phyloP scores from a whole-genome alignment of 2,113 vertebrate genomes.

The Pycnonotus jocosus region DNA sequence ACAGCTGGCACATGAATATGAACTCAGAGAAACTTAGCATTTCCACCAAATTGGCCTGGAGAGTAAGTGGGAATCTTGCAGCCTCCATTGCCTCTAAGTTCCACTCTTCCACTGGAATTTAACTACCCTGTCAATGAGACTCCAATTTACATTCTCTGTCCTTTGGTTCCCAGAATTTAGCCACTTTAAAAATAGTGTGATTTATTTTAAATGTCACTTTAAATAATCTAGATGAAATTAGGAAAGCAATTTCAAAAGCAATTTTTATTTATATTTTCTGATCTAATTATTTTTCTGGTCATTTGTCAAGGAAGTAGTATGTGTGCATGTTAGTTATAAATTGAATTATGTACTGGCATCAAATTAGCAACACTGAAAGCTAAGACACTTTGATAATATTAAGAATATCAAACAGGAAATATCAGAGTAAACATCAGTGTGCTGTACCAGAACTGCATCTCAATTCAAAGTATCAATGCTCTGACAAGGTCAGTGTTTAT shows the following conservation, averaged over 20 bases:
- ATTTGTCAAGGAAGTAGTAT: not conserved
- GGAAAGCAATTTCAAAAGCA: not conserved
- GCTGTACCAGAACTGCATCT: not conserved
- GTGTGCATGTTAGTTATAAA: not conserved
- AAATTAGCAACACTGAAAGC: not conserved
- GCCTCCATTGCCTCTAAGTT: not conserved
- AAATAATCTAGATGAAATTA: not conserved
- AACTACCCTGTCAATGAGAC: not conserved
- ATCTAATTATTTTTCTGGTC: not conserved
- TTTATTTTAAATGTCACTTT: not conserved
- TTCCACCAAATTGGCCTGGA: not conserved
- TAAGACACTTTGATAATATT: not conserved
- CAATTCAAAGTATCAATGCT: not conserved
- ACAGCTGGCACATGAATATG: not conserved
- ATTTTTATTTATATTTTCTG: not conserved
- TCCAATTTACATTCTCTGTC: not conserved
- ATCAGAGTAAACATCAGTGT: not conserved
- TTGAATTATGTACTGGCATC: not conserved
- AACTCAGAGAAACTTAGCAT: not conserved
- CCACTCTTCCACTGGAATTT: not conserved
- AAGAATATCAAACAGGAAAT: not conserved
- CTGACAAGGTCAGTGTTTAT: not conserved
- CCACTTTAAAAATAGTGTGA: not conserved
- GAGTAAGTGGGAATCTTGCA: not conserved
- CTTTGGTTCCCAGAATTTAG: not conserved